phyloP scores from a whole-genome alignment of 1,140 invertebrate species.

The Aphelenchoides avenae region DNA sequence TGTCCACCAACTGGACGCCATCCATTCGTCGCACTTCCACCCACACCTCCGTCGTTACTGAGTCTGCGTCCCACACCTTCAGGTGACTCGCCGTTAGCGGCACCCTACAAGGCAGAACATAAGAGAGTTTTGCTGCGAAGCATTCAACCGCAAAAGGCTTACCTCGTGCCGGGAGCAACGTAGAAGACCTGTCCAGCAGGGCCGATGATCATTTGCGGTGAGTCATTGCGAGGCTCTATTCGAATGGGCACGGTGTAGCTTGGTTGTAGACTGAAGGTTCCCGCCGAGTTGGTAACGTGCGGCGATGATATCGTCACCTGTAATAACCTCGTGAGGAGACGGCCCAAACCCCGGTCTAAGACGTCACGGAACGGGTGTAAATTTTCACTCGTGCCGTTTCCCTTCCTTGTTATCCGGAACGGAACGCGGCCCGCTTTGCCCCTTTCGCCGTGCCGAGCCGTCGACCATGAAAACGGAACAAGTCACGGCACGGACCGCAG shows the following conservation, averaged over 20 bases:
- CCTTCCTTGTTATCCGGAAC: too few relatives aligned
- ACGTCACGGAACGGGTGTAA: too few relatives aligned
- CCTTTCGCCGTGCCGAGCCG: too few relatives aligned
- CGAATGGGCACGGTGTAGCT: slow-evolving; percentile 26
- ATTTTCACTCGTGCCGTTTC: too few relatives aligned
- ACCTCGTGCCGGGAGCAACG: slow-evolving; percentile 38
- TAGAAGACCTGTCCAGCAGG: slow-evolving; percentile 28
- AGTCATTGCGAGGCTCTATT: slow-evolving; percentile 44
- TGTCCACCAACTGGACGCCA: slow-evolving; percentile 20
- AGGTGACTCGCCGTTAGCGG: slow-evolving; percentile 28
- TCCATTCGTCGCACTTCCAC: slow-evolving; percentile 23
- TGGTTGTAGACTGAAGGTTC: too few relatives aligned
- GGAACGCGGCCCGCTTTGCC: too few relatives aligned
- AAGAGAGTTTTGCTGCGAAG: background rate
- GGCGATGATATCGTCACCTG: too few relatives aligned
- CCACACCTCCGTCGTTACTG: slow-evolving; percentile 36
- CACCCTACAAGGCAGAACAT: slow-evolving; percentile 14
- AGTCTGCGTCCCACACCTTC: slow-evolving; percentile 43
- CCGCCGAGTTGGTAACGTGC: too few relatives aligned
- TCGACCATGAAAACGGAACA: too few relatives aligned
- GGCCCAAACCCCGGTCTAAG: too few relatives aligned
- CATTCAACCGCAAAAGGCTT: slow-evolving; percentile 3
- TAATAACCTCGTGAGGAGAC: too few relatives aligned
- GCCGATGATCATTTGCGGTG: slow-evolving; percentile 35
- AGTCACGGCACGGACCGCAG: too few relatives aligned